These are phyloP conservation scores for Megalonaias nervosa DNA, from an alignment of 1,140 invertebrate genomes.

Conservation along the genomic window DNA sequence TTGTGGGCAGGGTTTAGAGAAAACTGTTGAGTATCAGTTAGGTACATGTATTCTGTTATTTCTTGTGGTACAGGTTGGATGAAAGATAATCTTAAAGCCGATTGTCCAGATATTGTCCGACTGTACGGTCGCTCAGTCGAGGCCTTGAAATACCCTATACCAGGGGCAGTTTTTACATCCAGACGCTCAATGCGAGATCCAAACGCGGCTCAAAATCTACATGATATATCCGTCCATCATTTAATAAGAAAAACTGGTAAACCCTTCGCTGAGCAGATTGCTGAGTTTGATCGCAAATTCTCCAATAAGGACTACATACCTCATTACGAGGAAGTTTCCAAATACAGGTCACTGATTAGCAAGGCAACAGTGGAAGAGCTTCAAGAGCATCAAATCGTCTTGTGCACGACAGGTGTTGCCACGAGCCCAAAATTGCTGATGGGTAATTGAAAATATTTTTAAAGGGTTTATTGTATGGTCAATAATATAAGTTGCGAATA, in stretches of 20 bases:
- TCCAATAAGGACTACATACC: too few relatives aligned
- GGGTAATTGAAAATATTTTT: too few relatives aligned
- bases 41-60: too few relatives aligned
- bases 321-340: slow-evolving; percentile 6
- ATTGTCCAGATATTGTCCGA: slow-evolving; percentile 35
- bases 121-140: slow-evolving; percentile 30
- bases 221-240: slow-evolving; percentile 31
- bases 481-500: too few relatives aligned
- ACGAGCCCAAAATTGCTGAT: slow-evolving; percentile 9
- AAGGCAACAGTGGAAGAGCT: slow-evolving; percentile 32
- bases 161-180: not conserved
- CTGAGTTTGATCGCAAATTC: slow-evolving; percentile 3
- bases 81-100: slow-evolving; percentile 8
- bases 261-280: slow-evolving; percentile 13
- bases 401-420: slow-evolving; percentile 33
- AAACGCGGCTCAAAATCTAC: not conserved
- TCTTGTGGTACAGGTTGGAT: slow-evolving; percentile 1
- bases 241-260: slow-evolving; percentile 28
- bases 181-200: slow-evolving; percentile 5
- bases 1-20: too few relatives aligned
- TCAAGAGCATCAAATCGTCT: slow-evolving; percentile 27
- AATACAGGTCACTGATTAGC: slow-evolving; percentile 14
- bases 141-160: slow-evolving; percentile 34
- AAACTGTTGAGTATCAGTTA: too few relatives aligned
- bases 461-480: too few relatives aligned